Base-by-base conservation (phyloP, 1,140 invertebrate genomes). In the Nasonia vitripennis region DNA sequence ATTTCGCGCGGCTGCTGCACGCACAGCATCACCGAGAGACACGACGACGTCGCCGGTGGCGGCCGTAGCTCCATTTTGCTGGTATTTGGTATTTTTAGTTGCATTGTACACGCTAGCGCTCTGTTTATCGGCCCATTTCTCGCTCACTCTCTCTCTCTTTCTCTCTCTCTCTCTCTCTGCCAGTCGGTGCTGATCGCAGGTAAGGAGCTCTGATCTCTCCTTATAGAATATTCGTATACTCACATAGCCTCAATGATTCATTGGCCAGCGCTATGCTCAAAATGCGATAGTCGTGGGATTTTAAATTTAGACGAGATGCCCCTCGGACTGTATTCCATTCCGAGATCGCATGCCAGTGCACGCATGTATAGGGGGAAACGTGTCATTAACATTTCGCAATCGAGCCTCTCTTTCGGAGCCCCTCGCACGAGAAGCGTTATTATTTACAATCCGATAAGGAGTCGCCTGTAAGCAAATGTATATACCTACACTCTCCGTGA, bases 31-130 rank as follows among this genome's bases (percentile, higher is more conserved):
- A n/a, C 55, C 55, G 55, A 62, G 55, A 62, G 55, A 17, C 55
- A 62, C 55, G 55, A 62, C 55, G 55, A 62, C 55, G 68, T 71
- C 68, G 68, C 23, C 68, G 23, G 23, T 34, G 20, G 74, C 31
- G 74, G 34, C 20, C 14, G 74, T n/a, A 75, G 74, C 74, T 75
- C 74, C 74, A 31, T 75, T 75, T 75, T 75, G 41, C 74, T 75
- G 74, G 74, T 75, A 37, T 75, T 75, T 45, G 27, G 27, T 75
- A 75, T 75, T 75, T 75, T 75, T 75, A 75, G 74, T 75, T 73
- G 27, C 27, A 73, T 37, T 14, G 3, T 12, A 17, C 34, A 5
- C 4, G 34, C 34, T 37, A 37, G 34, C 34, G 27, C 27, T 34
- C 34, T 71, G 27, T 73, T 73, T 73, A 73, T 34, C 27, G 41